Evolutionary conservation across 2,113 vertebrate genomes (phyloP).

Genomic region (Murina feae): DNA sequence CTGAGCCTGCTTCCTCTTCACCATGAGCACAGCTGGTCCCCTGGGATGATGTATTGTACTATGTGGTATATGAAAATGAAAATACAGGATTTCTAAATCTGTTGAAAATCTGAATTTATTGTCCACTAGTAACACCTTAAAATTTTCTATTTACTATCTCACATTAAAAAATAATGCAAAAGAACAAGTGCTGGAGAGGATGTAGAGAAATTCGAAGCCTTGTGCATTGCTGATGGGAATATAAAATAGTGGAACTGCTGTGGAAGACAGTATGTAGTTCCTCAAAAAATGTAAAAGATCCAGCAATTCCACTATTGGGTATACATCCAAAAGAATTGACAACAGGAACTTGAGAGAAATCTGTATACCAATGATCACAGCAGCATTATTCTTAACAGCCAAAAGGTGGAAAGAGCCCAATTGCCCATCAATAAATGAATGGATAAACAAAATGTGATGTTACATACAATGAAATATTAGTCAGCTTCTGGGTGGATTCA

Average conservation of each 20-base stretch:
- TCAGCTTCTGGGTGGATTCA: background rate
- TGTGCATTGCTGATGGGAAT: background rate
- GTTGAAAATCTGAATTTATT: conserved; percentile 19
- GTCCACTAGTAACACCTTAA: background rate
- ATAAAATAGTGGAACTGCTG: background rate
- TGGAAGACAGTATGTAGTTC: background rate
- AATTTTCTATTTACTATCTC: conserved; percentile 18
- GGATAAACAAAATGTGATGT: background rate
- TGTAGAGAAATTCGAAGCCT: background rate
- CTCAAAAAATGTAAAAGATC: background rate
- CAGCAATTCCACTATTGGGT: background rate
- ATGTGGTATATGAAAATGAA: background rate
- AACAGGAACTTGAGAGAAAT: background rate
- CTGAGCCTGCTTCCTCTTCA: background rate
- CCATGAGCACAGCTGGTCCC: background rate
- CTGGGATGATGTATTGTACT: background rate
- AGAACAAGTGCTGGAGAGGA: background rate
- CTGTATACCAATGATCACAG: background rate
- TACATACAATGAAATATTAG: background rate
- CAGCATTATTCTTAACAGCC: background rate
- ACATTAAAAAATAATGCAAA: background rate
- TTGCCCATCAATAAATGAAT: background rate
- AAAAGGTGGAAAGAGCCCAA: background rate
- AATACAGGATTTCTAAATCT: background rate
- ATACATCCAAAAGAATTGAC: background rate